Conservation (phyloP, 2,888 invertebrate species). For the Nesidiocoris tenuis region DNA sequence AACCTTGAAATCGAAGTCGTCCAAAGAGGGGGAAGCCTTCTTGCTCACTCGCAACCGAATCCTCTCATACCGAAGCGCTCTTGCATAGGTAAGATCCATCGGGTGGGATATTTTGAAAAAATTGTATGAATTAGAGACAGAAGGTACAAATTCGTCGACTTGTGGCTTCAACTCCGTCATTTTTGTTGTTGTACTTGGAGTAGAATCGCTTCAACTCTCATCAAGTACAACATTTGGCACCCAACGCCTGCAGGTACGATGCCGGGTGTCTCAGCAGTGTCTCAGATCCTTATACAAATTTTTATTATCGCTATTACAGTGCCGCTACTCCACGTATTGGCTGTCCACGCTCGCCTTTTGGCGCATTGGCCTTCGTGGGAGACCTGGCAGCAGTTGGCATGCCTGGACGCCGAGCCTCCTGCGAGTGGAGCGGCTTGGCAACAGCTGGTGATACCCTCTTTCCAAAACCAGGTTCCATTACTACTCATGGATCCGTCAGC, state of each 20-base stretch:
- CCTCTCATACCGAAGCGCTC: conserved; percentile 71
- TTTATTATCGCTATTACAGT: too few relatives aligned
- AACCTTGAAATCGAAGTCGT: conserved; percentile 91
- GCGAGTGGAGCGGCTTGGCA: conserved; percentile 54
- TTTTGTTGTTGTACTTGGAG: too few relatives aligned
- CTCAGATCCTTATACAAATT: too few relatives aligned
- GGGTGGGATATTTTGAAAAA: too few relatives aligned
- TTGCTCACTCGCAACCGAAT: conserved; percentile 54
- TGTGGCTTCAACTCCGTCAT: too few relatives aligned
- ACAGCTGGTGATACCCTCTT: conserved; percentile 50
- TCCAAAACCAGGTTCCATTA: conserved; percentile 71
- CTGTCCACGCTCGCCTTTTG: conserved; percentile 78
- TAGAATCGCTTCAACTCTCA: too few relatives aligned
- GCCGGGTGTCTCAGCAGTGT: too few relatives aligned
- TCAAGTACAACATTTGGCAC: too few relatives aligned
- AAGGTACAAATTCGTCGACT: too few relatives aligned
- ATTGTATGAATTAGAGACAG: too few relatives aligned
- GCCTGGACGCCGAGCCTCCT: conserved; percentile 54
- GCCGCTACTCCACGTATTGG: conserved; percentile 82
- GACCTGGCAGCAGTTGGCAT: conserved; percentile 61
- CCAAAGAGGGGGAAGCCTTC: conserved; percentile 80
- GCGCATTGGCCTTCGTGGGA: conserved; percentile 62
- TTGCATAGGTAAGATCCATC: conserved; percentile 58
- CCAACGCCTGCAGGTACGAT: too few relatives aligned
- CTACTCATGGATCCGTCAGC: conserved; percentile 83